phyloP scores from a whole-genome alignment of 2,888 invertebrate genomes.

The Phasia obesa region DNA sequence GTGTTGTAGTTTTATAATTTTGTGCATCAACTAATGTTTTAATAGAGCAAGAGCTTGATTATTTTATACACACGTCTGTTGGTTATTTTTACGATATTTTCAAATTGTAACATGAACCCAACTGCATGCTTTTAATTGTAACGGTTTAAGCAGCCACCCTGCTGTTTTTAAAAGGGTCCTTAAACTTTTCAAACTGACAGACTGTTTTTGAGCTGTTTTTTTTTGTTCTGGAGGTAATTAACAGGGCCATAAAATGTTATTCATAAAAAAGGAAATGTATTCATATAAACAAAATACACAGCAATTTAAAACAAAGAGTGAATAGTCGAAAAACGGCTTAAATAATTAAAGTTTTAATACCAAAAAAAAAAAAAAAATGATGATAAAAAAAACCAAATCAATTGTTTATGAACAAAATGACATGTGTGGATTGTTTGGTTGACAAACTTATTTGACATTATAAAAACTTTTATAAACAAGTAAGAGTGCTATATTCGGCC shows the following conservation, averaged over 20 bases:
- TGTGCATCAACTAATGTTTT: background rate
- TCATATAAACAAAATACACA: slow-evolving; percentile 13
- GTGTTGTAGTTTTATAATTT: slow-evolving; percentile 39
- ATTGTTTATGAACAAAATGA: too few relatives aligned
- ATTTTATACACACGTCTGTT: slow-evolving; percentile 22
- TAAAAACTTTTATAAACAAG: too few relatives aligned
- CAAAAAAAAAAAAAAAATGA: too few relatives aligned
- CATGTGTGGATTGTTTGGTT: too few relatives aligned
- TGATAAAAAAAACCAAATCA: too few relatives aligned
- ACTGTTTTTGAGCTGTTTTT: slow-evolving; percentile 16
- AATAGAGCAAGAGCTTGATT: slow-evolving; percentile 30
- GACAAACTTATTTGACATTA: too few relatives aligned
- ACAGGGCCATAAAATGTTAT: slow-evolving; percentile 58
- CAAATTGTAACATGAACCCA: slow-evolving; percentile 1
- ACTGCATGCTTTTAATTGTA: slow-evolving; percentile 46
- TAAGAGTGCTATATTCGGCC: too few relatives aligned
- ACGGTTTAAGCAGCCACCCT: slow-evolving; percentile 56
- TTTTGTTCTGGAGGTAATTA: slow-evolving; percentile 48
- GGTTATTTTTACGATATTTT: slow-evolving; percentile 1
- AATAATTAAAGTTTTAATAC: too few relatives aligned
- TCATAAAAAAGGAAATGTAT: slow-evolving; percentile 38
- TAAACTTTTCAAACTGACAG: slow-evolving; percentile 52
- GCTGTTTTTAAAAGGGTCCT: slow-evolving; percentile 65
- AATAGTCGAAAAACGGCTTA: background rate
- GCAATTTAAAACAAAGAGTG: background rate